A percentile compares a stretch with the other conserved stretches of the same genome.
phyloP scores from a whole-genome alignment of 2,888 invertebrate species.

The Trissoscelio sp. region DNA sequence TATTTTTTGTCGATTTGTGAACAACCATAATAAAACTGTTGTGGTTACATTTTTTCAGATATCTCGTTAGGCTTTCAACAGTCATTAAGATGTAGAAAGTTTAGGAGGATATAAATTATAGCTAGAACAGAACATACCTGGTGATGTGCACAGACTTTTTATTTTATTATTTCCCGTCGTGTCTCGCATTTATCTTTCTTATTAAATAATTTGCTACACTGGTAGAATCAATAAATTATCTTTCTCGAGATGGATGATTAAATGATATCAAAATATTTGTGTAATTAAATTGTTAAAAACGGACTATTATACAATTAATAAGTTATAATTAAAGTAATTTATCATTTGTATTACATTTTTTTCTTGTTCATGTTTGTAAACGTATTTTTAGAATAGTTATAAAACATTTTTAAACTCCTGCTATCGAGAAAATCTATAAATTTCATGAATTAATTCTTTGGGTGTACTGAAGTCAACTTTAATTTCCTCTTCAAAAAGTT shows the following conservation, averaged over 20 bases:
- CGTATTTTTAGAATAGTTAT: no score
- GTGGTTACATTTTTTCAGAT: conserved; percentile 48
- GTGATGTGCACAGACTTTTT: conserved; percentile 36
- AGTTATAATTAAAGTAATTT: no score
- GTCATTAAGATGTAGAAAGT: conserved; percentile 69
- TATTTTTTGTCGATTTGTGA: conserved; percentile 47
- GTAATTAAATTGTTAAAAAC: conserved; percentile 15
- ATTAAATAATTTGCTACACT: conserved; percentile 10
- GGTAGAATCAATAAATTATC: conserved; percentile 26
- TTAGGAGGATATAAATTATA: conserved; percentile 67
- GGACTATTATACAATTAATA: not conserved
- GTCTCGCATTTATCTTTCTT: conserved; percentile 54
- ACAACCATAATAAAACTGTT: conserved; percentile 54
- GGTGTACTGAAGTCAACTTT: not conserved
- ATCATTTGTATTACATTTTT: no score
- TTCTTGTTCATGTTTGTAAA: not conserved
- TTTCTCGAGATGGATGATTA: conserved; percentile 22
- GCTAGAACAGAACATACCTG: conserved; percentile 37
- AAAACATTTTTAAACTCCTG: no score
- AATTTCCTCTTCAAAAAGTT: not conserved
- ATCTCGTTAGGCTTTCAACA: conserved; percentile 67
- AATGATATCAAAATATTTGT: conserved; percentile 53
- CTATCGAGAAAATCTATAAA: no score
- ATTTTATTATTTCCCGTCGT: conserved; percentile 49
- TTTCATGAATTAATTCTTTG: not conserved